Evolutionary conservation across 2,113 vertebrate species (phyloP).

Genomic region (Glareola pratincola): DNA sequence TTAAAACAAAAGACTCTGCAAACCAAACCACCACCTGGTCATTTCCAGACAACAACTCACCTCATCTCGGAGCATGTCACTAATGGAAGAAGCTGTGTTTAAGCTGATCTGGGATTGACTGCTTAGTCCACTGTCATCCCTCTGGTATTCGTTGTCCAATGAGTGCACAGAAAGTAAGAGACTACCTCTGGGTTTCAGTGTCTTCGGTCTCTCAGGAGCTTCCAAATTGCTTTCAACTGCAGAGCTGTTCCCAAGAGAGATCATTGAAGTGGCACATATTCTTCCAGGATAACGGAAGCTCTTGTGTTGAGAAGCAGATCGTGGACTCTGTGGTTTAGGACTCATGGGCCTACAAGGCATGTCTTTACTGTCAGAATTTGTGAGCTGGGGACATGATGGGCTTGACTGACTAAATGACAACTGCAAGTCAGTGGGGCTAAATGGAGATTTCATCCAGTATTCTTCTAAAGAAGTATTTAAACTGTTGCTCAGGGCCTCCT

Average conservation of each 20-base stretch:
- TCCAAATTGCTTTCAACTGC: conserved; percentile 63
- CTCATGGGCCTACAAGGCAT: conserved; percentile 82
- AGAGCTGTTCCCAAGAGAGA: conserved; percentile 73
- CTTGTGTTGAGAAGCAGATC: conserved; percentile 55
- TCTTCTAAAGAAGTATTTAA: conserved; percentile 41
- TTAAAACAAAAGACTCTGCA: background rate
- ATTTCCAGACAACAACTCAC: conserved; percentile 70
- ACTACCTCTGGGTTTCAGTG: conserved; percentile 72
- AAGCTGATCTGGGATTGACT: conserved; percentile 72
- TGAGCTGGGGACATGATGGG: conserved; percentile 54
- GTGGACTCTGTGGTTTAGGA: conserved; percentile 82
- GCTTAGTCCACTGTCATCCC: conserved; percentile 69
- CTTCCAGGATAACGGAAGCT: conserved; percentile 67
- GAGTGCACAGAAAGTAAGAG: conserved; percentile 75
- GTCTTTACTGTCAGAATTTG: conserved; percentile 51
- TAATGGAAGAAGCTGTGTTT: conserved; percentile 66
- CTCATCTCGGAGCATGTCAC: conserved; percentile 72
- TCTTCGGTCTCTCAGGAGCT: conserved; percentile 73
- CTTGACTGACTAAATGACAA: conserved; percentile 34
- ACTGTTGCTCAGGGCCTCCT: conserved; percentile 28
- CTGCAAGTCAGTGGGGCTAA: conserved; percentile 33
- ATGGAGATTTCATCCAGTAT: conserved; percentile 51
- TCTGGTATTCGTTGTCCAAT: conserved; percentile 60
- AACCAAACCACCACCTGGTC: background rate
- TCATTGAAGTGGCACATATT: conserved; percentile 69